A percentile compares a stretch with the other conserved stretches of the same genome.
Conservation (phyloP, 2,888 invertebrate genomes). For the Axea sp. region DNA sequence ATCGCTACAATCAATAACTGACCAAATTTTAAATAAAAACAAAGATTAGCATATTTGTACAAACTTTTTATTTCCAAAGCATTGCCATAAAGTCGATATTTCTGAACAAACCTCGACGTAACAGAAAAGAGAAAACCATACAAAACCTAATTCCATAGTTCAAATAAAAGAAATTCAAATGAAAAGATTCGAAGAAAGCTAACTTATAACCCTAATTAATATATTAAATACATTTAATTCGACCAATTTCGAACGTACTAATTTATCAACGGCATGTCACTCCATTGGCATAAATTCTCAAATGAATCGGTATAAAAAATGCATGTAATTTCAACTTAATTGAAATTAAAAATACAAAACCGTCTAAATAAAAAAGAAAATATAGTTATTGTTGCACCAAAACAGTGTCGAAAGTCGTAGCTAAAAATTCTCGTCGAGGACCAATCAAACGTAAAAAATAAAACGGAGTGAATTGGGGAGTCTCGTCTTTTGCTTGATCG, state of each 20-base stretch:
- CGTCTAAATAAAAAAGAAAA: neutral
- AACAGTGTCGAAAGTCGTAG: neutral
- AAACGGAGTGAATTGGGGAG: neutral
- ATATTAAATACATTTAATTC: neutral
- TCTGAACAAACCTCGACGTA: conserved; percentile 36
- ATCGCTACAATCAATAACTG: conserved; percentile 6
- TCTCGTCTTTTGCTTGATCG: neutral
- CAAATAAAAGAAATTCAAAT: conserved; percentile 1
- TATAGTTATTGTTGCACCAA: neutral
- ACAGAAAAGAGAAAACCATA: conserved; percentile 12
- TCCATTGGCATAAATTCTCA: neutral
- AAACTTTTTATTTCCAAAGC: conserved; percentile 37
- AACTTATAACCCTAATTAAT: too few species aligned
- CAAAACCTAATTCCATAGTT: conserved; percentile 12
- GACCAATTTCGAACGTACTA: neutral
- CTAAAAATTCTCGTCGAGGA: neutral
- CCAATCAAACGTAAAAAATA: neutral
- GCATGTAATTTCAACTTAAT: neutral
- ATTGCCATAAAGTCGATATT: conserved; percentile 17
- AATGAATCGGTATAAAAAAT: neutral
- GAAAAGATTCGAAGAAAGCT: neutral
- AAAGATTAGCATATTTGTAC: conserved; percentile 17
- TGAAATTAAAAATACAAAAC: conserved; percentile 9
- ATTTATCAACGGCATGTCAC: neutral
- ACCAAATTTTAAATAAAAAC: neutral